Evolutionary conservation across 2,888 invertebrate species (phyloP).

Genomic region (Drosophila heteroneura): DNA sequence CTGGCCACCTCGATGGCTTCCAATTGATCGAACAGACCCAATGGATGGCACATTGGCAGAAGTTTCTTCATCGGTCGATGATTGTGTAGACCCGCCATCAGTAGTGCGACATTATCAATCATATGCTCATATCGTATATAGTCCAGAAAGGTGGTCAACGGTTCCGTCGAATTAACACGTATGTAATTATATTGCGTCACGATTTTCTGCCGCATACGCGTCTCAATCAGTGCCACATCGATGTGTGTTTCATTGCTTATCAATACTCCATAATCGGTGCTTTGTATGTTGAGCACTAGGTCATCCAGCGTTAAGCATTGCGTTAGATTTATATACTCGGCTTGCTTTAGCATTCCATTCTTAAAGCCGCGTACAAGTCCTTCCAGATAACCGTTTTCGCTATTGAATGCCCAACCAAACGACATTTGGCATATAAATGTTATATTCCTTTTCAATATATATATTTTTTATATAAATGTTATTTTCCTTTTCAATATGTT

Average conservation of each 20-base stretch:
- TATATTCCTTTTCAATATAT: not conserved
- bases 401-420: constrained; percentile 93
- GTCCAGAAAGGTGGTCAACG: constrained; percentile 97
- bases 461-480: no score
- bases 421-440: constrained; percentile 27
- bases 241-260: constrained; percentile 97
- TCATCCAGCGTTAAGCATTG: constrained; percentile 99
- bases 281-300: constrained; percentile 97
- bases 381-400: constrained; percentile 98
- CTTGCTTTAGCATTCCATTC: constrained; percentile 96
- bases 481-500: not conserved
- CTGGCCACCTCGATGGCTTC: constrained; percentile 99
- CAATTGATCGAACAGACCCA: constrained; percentile 98
- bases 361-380: constrained; percentile 98
- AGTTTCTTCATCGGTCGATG: constrained; percentile 98
- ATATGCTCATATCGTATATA: constrained; percentile 99
- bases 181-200: constrained; percentile 98
- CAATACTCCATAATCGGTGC: constrained; percentile 98
- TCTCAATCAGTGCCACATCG: constrained; percentile 97
- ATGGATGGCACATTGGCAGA: constrained; percentile 98
- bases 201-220: constrained; percentile 96
- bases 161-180: constrained; percentile 97
- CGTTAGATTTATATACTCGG: constrained; percentile 98
- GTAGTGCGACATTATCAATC: constrained; percentile 98
- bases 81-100: constrained; percentile 98